Percentiles rank a stretch among this genome's conserved stretches.
These are phyloP conservation scores for Albula glossodonta DNA, from an alignment of 2,113 vertebrate species.

Conservation along the genomic window DNA sequence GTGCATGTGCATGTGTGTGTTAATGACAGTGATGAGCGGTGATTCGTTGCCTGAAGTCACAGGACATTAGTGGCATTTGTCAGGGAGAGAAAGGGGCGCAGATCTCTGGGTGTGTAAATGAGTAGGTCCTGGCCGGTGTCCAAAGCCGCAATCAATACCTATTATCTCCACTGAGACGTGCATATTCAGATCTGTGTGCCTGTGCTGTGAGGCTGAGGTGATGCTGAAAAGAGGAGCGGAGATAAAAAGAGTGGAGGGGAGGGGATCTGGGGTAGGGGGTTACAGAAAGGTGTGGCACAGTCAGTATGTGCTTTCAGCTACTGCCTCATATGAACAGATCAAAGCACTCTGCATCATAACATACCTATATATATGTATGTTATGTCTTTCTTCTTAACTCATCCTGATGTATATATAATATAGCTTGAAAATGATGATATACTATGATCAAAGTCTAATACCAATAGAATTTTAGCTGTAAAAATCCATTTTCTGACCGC, in stretches of 20 bases:
- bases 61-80: neutral
- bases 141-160: conserved; percentile 63
- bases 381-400: too few relatives aligned
- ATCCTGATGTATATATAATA: too few relatives aligned
- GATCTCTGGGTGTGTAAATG: conserved; percentile 48
- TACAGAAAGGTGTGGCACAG: too few relatives aligned
- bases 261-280: neutral
- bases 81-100: neutral
- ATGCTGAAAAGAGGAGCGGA: conserved; percentile 37
- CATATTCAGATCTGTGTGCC: conserved; percentile 68
- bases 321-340: too few relatives aligned
- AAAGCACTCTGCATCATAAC: too few relatives aligned
- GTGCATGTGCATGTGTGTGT: neutral
- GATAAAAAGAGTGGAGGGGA: too few relatives aligned
- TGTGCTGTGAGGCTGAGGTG: conserved; percentile 53
- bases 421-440: too few relatives aligned
- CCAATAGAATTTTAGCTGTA: too few relatives aligned
- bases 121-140: conserved; percentile 44
- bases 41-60: neutral
- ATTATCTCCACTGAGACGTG: conserved; percentile 64
- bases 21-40: neutral
- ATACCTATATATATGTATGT: too few relatives aligned
- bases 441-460: too few relatives aligned
- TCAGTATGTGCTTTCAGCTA: too few relatives aligned
- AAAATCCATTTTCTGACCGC: too few relatives aligned